A percentile compares a stretch with the other conserved stretches of the same genome.
Conservation (phyloP, 2,888 invertebrate species). For the Psylliodes chrysocephalus region DNA sequence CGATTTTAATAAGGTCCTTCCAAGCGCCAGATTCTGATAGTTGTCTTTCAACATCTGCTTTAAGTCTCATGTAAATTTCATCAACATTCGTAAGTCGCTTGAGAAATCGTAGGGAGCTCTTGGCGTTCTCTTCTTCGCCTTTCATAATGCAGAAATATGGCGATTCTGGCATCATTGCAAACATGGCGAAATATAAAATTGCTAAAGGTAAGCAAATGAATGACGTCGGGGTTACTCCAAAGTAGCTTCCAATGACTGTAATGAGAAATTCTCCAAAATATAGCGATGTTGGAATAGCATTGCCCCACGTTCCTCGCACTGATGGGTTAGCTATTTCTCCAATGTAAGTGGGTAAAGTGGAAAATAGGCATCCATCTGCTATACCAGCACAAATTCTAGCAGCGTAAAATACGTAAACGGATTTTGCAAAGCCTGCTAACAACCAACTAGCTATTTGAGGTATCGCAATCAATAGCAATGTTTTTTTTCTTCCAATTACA, state of each 20-base stretch:
- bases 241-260: conserved; percentile 68
- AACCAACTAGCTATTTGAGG: conserved; percentile 51
- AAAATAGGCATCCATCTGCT: conserved; percentile 50
- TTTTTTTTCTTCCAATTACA: conserved; percentile 53
- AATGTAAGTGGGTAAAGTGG: conserved; percentile 52
- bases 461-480: conserved; percentile 49
- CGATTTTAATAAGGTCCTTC: conserved; percentile 53
- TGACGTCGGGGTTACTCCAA: conserved; percentile 66
- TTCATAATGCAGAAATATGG: conserved; percentile 55
- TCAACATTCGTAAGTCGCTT: conserved; percentile 50
- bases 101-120: conserved; percentile 47
- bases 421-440: conserved; percentile 47
- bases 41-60: conserved; percentile 53
- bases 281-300: conserved; percentile 46
- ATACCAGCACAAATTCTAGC: conserved; percentile 52
- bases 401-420: conserved; percentile 53
- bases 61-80: conserved; percentile 48
- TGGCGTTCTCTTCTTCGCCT: conserved; percentile 48
- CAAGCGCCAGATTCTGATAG: conserved; percentile 56
- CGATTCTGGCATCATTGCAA: conserved; percentile 72
- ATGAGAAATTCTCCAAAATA: conserved; percentile 54
- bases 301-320: conserved; percentile 56
- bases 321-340: conserved; percentile 55
- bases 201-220: conserved; percentile 70
- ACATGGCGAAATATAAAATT: conserved; percentile 67